Conservation (phyloP, 2,888 invertebrate genomes). For the Phasia obesa region DNA sequence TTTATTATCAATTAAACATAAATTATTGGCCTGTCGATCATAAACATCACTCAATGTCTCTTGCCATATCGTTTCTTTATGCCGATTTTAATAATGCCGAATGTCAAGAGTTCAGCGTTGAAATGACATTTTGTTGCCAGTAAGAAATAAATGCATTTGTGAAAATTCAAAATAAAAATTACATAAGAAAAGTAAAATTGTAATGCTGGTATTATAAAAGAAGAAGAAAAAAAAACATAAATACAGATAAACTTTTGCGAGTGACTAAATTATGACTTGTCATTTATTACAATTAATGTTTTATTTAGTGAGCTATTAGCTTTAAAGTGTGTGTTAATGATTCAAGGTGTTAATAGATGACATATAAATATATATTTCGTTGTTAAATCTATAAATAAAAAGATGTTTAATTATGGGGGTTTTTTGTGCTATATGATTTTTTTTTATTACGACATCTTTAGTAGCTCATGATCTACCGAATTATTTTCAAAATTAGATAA, state of each 20-base stretch:
- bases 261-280: constrained; percentile 8
- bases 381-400: neutral
- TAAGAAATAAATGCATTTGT: neutral
- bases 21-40: constrained; percentile 55
- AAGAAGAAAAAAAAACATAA: neutral
- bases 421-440: neutral
- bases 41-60: constrained; percentile 36
- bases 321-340: constrained; percentile 7
- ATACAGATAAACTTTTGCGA: too few relatives aligned
- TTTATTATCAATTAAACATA: constrained; percentile 51
- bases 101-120: constrained; percentile 49
- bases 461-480: too few relatives aligned
- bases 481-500: too few relatives aligned
- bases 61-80: neutral
- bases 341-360: constrained; percentile 28
- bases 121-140: constrained; percentile 31
- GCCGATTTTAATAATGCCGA: constrained; percentile 21
- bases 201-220: neutral
- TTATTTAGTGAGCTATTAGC: neutral
- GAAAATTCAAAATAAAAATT: constrained; percentile 6
- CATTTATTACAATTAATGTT: constrained; percentile 7
- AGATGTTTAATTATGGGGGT: neutral
- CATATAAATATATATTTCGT: constrained; percentile 1
- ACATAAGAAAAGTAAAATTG: neutral
- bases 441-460: too few relatives aligned